phyloP scores from a whole-genome alignment of 2,113 vertebrate species.

The Heterochromis multidens region DNA sequence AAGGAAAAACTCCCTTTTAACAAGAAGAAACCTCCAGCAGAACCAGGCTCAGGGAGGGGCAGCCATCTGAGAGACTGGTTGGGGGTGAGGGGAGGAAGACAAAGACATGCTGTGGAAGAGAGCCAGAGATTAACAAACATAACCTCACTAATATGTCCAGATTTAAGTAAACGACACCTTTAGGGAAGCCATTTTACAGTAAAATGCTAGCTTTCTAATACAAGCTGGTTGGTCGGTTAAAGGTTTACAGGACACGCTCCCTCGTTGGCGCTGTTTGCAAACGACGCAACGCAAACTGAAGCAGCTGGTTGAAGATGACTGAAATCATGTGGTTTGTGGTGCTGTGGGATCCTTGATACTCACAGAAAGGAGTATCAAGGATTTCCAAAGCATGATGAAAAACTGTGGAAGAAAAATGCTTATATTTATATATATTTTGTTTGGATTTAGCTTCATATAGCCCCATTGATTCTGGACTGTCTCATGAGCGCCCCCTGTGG shows the following conservation, averaged over 20 bases:
- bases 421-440: neutral
- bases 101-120: too few relatives aligned
- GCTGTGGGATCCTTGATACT: too few relatives aligned
- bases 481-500: neutral
- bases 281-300: accelerated
- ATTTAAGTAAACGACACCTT: accelerated
- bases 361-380: neutral
- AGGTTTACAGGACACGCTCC: neutral
- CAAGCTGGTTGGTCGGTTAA: neutral
- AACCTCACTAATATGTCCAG: neutral
- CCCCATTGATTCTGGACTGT: too few relatives aligned
- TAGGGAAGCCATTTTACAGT: accelerated
- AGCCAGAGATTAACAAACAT: too few relatives aligned
- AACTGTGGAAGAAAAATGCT: too few relatives aligned
- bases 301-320: neutral
- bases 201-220: neutral
- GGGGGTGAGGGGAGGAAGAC: too few relatives aligned
- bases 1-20: too few relatives aligned
- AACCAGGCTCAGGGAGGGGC: too few relatives aligned
- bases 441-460: too few relatives aligned
- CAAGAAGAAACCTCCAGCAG: too few relatives aligned
- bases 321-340: neutral
- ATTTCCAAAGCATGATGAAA: neutral
- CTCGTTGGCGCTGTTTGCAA: neutral
- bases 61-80: too few relatives aligned